Percentiles rank a stretch among this genome's conserved stretches.
Conservation (phyloP, 2,797 vertebrate genomes). For the Enteromius thamalakanensis region DNA sequence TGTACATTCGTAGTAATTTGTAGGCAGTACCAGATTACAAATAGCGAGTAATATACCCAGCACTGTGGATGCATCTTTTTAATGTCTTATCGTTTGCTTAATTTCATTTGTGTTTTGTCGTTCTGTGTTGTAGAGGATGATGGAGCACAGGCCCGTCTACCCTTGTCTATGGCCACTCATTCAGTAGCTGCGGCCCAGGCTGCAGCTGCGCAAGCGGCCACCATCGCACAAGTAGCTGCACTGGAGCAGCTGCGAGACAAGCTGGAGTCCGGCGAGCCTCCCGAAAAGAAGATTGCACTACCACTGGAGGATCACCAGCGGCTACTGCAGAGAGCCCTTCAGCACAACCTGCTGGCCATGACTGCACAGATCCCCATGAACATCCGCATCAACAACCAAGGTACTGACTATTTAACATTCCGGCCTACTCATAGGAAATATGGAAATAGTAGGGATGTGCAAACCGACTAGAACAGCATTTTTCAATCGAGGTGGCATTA, state of each 20-base stretch:
- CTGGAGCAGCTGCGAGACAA: slow-evolving; percentile 96
- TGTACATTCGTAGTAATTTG: not conserved
- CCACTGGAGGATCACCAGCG: slow-evolving; percentile 90
- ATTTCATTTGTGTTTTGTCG: not conserved
- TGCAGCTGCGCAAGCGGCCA: slow-evolving; percentile 72
- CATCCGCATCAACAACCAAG: slow-evolving; percentile 96
- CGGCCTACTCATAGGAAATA: not conserved
- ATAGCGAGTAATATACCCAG: not conserved
- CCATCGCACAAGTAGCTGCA: slow-evolving; percentile 87
- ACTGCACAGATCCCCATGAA: slow-evolving; percentile 94
- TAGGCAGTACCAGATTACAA: not conserved
- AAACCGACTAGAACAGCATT: not conserved
- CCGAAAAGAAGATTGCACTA: slow-evolving; percentile 93
- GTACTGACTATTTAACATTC: slow-evolving; percentile 66
- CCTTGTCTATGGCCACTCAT: slow-evolving; percentile 79
- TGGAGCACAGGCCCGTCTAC: slow-evolving; percentile 77
- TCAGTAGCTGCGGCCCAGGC: slow-evolving; percentile 87
- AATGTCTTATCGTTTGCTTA: not conserved
- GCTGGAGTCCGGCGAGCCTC: slow-evolving; percentile 91
- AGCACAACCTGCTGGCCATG: slow-evolving; percentile 97
- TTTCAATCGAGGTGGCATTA: not conserved
- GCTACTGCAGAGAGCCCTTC: slow-evolving; percentile 90
- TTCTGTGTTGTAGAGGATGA: slow-evolving; percentile 83
- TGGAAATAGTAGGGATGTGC: not conserved
- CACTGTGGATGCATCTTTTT: not conserved